Evolutionary conservation across 2,113 vertebrate genomes (phyloP), one percentile per base, ranked within the genome.

Genomic region (Pelvicachromis taeniatus): DNA sequence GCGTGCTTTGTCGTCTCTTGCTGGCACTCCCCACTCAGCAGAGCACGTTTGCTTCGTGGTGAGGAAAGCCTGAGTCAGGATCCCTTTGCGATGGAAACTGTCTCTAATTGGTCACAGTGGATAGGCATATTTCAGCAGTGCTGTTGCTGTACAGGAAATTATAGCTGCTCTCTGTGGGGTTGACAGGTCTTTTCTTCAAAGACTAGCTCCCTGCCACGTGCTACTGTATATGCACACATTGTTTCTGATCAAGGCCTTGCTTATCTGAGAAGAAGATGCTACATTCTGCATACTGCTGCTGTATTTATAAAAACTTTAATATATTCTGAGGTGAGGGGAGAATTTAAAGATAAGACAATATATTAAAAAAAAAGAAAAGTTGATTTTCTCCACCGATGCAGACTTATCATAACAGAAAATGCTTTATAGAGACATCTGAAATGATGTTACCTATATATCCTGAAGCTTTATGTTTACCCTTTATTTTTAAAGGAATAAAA

Each of bases 41-140:
- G 35, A 85, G 79, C 65, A 45, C 78, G 29, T 81, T 87, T 84
- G 83, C 80, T 9, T 86, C 84, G 59, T 19, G 17, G 26, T 81
- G 82, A 88, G 83, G 77, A 88, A 91, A 91, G 23, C 83, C 85
- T 80, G 73, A 93, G 58, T 92, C 86, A 87, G 87, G 82, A 78
- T 87, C 80, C 84, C 77, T 78, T 4, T 1, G 83, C 73, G 89
- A 89, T 58, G 77, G 84, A 91, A 90, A 88, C 78, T 70, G 42
- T 87, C 81, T 92, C 65, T 93, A 93, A 93, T 93, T 94, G 89
- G 90, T 90, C 90, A 86, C 89, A 83, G 92, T 5, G 50, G 85
- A 90, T 92, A 16, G 79, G 29, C 81, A 35, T 61, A 38, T 31
- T 40, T 80, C 87, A 70, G 78, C 59, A 26, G 82, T 7, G 77